phyloP scores from a whole-genome alignment of 2,797 vertebrate species.

The Balearica regulorum region DNA sequence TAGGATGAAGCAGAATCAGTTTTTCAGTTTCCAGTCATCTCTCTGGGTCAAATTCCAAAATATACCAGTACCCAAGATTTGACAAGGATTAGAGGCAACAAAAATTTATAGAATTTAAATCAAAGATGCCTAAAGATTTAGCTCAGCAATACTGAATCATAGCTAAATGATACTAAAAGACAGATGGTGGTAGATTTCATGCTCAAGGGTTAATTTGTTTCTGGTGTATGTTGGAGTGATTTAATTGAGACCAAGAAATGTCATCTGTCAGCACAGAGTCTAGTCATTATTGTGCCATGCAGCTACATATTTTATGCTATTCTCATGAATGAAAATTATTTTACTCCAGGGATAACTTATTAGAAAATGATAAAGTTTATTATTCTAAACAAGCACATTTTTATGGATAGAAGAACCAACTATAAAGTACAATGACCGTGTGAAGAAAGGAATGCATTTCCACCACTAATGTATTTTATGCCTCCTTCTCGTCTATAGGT shows the following conservation, averaged over 20 bases:
- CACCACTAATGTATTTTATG: neutral
- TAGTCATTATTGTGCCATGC: neutral
- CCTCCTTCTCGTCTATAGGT: slow-evolving; percentile 55
- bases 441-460: neutral
- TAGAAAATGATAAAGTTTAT: neutral
- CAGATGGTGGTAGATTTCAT: neutral
- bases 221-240: neutral
- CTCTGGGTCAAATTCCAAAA: neutral
- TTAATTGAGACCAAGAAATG: neutral
- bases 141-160: neutral
- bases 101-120: neutral
- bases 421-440: accelerated
- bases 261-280: neutral
- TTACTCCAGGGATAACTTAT: neutral
- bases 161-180: neutral
- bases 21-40: neutral
- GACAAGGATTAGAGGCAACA: neutral
- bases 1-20: neutral
- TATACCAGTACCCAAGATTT: accelerated
- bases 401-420: neutral
- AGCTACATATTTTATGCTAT: neutral
- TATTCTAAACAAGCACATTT: neutral
- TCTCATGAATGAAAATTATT: neutral
- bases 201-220: neutral
- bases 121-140: neutral